These are phyloP conservation scores for Proterorhinus semilunaris DNA, from an alignment of 2,113 vertebrate species.

Conservation along the genomic window DNA sequence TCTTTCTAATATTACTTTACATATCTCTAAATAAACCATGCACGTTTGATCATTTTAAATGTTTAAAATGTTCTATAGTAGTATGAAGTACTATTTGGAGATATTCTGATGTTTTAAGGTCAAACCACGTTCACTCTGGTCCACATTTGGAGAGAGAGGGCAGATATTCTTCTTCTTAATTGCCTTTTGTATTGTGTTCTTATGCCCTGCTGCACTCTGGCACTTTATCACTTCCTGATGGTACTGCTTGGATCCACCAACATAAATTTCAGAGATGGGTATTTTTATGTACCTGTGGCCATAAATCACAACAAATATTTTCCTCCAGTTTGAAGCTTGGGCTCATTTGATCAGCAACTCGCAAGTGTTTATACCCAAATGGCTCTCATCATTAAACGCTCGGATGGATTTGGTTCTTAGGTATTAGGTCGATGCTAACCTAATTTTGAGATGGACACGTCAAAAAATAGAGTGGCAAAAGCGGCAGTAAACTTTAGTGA, in stretches of 20 bases:
- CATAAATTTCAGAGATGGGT: slow-evolving; percentile 6
- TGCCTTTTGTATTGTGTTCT: slow-evolving; percentile 52
- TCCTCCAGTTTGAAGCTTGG: background rate
- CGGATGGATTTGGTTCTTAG: slow-evolving; percentile 47
- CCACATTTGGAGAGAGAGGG: slow-evolving; percentile 42
- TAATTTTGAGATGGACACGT: slow-evolving; percentile 43
- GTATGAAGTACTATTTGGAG: too few species aligned
- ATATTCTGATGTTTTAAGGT: too few species aligned
- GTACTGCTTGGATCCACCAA: slow-evolving; percentile 11
- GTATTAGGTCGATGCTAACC: slow-evolving; percentile 63
- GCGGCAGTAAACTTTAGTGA: slow-evolving; percentile 33
- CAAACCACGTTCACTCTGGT: background rate
- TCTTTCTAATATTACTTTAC: too few species aligned
- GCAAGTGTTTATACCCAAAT: slow-evolving; percentile 52
- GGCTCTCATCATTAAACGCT: slow-evolving; percentile 48
- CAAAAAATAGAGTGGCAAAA: slow-evolving; percentile 40
- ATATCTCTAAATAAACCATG: too few species aligned
- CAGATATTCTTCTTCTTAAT: slow-evolving; percentile 71
- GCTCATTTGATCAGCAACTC: slow-evolving; percentile 21
- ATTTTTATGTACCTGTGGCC: background rate
- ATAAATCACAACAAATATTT: background rate
- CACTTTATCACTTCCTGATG: slow-evolving; percentile 19
- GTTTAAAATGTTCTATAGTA: too few species aligned
- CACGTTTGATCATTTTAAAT: too few species aligned
- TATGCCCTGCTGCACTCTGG: slow-evolving; percentile 39